These are phyloP conservation scores for Zaprionus kolodkinae DNA, from an alignment of 1,140 invertebrate genomes.

Conservation along the genomic window DNA sequence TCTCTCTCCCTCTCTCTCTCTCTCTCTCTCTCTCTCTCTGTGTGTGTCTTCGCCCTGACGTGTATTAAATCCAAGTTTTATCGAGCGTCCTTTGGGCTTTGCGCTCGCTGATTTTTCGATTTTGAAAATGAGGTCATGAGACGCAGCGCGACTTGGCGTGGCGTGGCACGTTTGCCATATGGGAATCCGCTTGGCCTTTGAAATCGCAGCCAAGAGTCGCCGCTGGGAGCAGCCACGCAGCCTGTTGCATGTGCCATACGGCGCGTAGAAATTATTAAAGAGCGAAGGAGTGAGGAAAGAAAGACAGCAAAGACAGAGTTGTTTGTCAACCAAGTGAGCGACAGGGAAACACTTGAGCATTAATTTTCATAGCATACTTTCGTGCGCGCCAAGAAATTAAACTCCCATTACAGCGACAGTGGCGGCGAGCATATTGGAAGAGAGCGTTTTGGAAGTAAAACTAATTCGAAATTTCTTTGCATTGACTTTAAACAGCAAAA, in stretches of 20 bases:
- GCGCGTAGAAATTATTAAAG: not conserved
- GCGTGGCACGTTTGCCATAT: slow-evolving; percentile 65
- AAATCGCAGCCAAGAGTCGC: slow-evolving; percentile 46
- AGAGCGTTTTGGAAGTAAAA: too few species aligned
- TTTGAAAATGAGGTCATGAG: slow-evolving; percentile 39
- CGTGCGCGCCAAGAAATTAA: not conserved
- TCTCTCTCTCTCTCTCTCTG: not conserved
- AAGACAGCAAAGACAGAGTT: not conserved
- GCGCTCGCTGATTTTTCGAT: slow-evolving; percentile 78
- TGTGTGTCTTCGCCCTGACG: not conserved
- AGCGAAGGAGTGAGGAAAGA: not conserved
- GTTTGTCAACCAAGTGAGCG: not conserved
- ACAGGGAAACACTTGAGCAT: slow-evolving; percentile 3
- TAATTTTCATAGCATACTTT: slow-evolving; percentile 8
- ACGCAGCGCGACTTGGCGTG: slow-evolving; percentile 59
- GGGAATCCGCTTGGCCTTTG: slow-evolving; percentile 67
- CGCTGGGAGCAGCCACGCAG: slow-evolving; percentile 36
- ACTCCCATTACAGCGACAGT: not conserved
- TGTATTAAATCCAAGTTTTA: slow-evolving; percentile 73
- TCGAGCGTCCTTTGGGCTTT: slow-evolving; percentile 74
- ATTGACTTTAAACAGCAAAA: not conserved
- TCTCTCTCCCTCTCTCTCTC: not conserved
- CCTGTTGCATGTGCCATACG: slow-evolving; percentile 19
- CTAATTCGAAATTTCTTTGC: not conserved
- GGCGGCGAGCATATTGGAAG: not conserved